Evolutionary conservation across 2,888 invertebrate species (phyloP), one percentile per base, ranked within the genome.

Genomic region (Xanthostigma xanthostigma): DNA sequence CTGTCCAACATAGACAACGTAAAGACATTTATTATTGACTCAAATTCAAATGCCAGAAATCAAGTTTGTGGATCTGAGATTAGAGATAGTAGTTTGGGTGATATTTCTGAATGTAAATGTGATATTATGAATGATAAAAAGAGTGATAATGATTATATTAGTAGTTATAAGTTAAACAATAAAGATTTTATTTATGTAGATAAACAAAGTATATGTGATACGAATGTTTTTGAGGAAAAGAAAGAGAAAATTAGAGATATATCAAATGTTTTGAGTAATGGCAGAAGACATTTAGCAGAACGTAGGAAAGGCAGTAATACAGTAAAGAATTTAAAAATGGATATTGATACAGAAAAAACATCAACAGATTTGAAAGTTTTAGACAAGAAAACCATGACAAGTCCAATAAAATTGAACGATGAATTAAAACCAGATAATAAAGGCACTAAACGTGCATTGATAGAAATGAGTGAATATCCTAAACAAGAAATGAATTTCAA

Each of bases 111-210:
- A 65, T 58, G 56, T 48, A 53, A 52, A 40, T 41, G 49, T 51
- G 59, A 55, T 58, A 57, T 53, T 56, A 53, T 55, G 56, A 62
- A 62, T 63, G 62, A 62, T 63, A 63, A 53, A 59, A 61, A 46
- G 44, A 58, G 64, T 60, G 62, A 61, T 45, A 63, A 55, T 55
- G 57, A 66, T 66, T 66, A 67, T 67, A 67, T 58, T 59, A 61
- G 58, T 66, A 66, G 62, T 62, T 58, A 58, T 66, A 67, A 59
- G 60, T 58, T 58, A 55, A 63, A 60, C 55, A 56, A 56, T 56
- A 62, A 59, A 56, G 59, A 60, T 60, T 61, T 58, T 57, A 59
- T 62, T 58, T 62, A 61, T 57, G 53, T 59, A 60, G 61, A 64
- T 58, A 61, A 60, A 57, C 56, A 62, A 12, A 48, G 37, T 42